Conservation (phyloP, 2,113 vertebrate genomes). For the Mormoops blainvillei region DNA sequence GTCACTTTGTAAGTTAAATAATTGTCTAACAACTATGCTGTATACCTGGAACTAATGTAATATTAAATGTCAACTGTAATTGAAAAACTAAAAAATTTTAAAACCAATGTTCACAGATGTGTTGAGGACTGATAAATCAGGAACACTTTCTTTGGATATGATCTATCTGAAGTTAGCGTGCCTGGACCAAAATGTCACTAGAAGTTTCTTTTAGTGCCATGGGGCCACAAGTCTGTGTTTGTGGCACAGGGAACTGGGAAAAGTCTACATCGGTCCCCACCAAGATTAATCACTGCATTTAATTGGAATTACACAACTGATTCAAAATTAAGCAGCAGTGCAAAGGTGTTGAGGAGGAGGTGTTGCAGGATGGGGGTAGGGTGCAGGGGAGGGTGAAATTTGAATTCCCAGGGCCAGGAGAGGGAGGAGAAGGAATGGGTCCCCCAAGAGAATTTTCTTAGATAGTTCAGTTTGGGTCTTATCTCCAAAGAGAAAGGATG, state of each 20-base stretch:
- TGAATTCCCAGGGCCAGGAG: neutral
- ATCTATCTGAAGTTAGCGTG: neutral
- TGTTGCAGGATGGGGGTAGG: neutral
- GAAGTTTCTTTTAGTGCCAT: neutral
- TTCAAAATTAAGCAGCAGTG: neutral
- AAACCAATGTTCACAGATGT: neutral
- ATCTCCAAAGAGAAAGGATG: neutral
- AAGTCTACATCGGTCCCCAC: neutral
- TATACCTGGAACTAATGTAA: neutral
- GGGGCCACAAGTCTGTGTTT: neutral
- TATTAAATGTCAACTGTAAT: neutral
- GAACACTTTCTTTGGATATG: neutral
- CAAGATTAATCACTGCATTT: neutral
- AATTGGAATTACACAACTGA: neutral
- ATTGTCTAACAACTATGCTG: neutral
- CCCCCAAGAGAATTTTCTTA: accelerated
- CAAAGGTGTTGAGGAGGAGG: neutral
- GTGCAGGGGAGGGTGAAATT: neutral
- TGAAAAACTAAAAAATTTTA: neutral
- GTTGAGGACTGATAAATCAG: neutral
- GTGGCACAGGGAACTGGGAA: neutral
- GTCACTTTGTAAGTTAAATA: neutral
- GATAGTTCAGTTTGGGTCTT: neutral
- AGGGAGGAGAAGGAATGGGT: neutral
- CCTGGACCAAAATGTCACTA: neutral